phyloP scores from a whole-genome alignment of 2,888 invertebrate genomes.

The Plebejus argus region DNA sequence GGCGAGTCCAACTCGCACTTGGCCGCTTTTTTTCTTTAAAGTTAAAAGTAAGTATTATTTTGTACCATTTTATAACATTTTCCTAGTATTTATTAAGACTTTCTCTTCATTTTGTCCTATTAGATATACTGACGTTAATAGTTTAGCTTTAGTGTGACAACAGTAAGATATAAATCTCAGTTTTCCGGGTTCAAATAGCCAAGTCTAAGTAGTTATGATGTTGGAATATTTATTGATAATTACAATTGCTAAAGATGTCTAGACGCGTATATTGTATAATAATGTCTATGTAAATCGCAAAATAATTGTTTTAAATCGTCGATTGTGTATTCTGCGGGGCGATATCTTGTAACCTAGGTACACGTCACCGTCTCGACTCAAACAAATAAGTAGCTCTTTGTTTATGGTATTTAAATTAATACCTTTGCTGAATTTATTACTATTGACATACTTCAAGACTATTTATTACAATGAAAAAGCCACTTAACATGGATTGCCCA shows the following conservation, averaged over 20 bases:
- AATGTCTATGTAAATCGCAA: constrained; percentile 18
- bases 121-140: constrained; percentile 42
- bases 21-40: no score
- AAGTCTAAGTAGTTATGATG: not conserved
- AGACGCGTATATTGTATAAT: constrained; percentile 3
- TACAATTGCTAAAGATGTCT: constrained; percentile 27
- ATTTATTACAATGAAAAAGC: not conserved
- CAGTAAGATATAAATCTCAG: constrained; percentile 41
- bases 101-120: constrained; percentile 37
- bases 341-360: not conserved
- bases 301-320: constrained; percentile 29
- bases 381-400: constrained; percentile 3
- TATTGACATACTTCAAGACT: not conserved
- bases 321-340: constrained; percentile 12
- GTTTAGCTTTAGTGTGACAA: constrained; percentile 45
- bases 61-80: no score
- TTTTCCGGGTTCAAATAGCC: constrained; percentile 41
- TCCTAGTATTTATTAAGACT: constrained; percentile 6
- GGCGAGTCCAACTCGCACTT: no score
- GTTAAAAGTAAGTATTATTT: no score
- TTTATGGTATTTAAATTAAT: constrained; percentile 12
- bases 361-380: not conserved
- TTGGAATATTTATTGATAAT: constrained; percentile 26
- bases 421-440: not conserved
- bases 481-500: not conserved